These are phyloP conservation scores for Cichlasoma orientale DNA, from an alignment of 2,797 vertebrate species.

Conservation along the genomic window DNA sequence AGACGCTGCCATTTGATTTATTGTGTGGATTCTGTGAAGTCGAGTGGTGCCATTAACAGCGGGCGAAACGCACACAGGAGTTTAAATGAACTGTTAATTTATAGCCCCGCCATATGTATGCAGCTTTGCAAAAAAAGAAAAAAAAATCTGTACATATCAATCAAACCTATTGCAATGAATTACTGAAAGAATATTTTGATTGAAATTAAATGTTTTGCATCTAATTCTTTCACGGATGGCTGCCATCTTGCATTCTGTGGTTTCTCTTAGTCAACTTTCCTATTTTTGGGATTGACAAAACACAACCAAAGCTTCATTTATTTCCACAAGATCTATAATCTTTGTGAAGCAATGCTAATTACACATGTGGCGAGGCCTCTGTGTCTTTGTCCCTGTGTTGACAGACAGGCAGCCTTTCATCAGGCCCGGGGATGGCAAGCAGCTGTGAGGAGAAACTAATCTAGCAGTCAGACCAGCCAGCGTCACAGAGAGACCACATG, in stretches of 20 bases:
- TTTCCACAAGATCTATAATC: conserved; percentile 67
- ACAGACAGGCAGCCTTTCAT: conserved; percentile 77
- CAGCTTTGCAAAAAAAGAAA: conserved; percentile 13
- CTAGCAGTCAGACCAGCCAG: conserved; percentile 63
- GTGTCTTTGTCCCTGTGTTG: conserved; percentile 59
- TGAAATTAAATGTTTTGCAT: conserved; percentile 74
- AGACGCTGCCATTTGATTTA: conserved; percentile 30
- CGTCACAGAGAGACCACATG: conserved; percentile 78
- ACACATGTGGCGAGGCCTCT: conserved; percentile 67
- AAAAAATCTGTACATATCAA: conserved; percentile 67
- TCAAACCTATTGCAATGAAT: conserved; percentile 54
- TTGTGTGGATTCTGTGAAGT: conserved; percentile 23
- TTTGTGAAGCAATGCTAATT: conserved; percentile 72
- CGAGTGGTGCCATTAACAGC: conserved; percentile 15
- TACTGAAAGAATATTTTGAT: conserved; percentile 69
- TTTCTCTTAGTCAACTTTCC: conserved; percentile 56
- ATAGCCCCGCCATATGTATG: conserved; percentile 36
- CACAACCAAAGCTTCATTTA: conserved; percentile 61
- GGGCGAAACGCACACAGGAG: conserved; percentile 1
- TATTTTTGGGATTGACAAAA: conserved; percentile 60
- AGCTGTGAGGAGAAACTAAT: conserved; percentile 74
- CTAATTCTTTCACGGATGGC: conserved; percentile 38
- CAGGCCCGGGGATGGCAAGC: conserved; percentile 71
- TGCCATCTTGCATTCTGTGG: conserved; percentile 51
- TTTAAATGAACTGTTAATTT: conserved; percentile 31